Base-by-base conservation (phyloP, 2,113 vertebrate species). In the Perca schrenkii region DNA sequence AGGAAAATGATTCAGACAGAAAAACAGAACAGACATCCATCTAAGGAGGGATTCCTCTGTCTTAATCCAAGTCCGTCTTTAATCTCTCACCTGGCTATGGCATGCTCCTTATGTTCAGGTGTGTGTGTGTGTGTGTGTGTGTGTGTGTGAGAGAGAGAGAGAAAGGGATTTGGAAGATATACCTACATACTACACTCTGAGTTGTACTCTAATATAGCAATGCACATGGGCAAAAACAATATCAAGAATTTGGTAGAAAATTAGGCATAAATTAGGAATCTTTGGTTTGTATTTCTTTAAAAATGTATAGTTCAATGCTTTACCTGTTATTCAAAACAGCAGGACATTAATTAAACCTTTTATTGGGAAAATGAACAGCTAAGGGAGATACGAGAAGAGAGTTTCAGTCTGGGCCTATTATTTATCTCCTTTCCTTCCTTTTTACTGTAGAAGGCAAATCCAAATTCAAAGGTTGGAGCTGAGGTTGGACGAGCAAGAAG, bases 31-130 rank as follows among this genome's bases (percentile, higher is more conserved):
- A 75, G 80, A 83, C 25, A 25, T 57, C 47, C 64, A 49, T 46
- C 3, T 50, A 8, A 68, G 63, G 72, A 68, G 53, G 64, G 69
- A 84, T 64, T 53, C 73, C 40, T 22, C 8, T 5, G 2, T 50
- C 69, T 19, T 86, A 84, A 82, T 83, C 76, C 36, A 0, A 72
- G 25, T 63, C 64, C 7, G 21, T 54, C 36, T 72, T 6, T 84
- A 86, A 90, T 83, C 80, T 53, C 40, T 70, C 40, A 74, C 74
- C 71, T 79, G 78, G 60, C 28, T n/a, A 34, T 2, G 0, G 16
- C 46, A 36, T 6, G 1, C 49, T 19, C 65, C 58, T 65, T 74
- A 4, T 68, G 49, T 47, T 25, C 4, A 46, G 7, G 16, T 57
- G 58, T 31, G n/a, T 28, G 13, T 36, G 49, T 50, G 49, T 22